Base-by-base conservation (phyloP, 2,797 vertebrate species). In the Dendrocincla fuliginosa region DNA sequence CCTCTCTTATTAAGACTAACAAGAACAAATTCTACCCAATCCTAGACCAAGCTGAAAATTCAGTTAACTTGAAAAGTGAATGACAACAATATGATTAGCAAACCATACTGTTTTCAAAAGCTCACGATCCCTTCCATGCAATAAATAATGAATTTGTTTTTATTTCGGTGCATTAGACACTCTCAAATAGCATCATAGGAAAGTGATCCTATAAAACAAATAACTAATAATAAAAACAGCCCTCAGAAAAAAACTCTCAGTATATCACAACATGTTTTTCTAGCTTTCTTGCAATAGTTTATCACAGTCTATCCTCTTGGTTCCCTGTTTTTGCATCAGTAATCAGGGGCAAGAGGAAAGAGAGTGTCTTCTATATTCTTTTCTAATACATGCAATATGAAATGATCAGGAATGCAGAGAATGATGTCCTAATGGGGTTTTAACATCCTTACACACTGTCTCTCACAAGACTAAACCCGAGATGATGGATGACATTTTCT, bases 21-120 rank as follows among this genome's bases (percentile, higher is more conserved):
- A 17, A 96, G 90, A 95, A 96, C n/a, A 96, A 95, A 97, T 90
- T 94, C 63, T 84, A 91, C 84, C 33, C 78, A 87, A 90, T 92
- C 50, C 81, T 30, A 83, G 65, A 93, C 28, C 86, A 95, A 95
- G 65, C 74, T 49, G 84, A 97, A 97, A 96, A 96, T 90, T 92
- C 91, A 94, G 93, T 98, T 97, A 97, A 84, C 89, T 93, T 91
- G 91, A 96, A 90, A 97, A 76, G 61, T 92, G 42, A 91, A 64
- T 32, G 60, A 84, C 89, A 95, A 63, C 69, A 80, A 91, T 91
- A 60, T 68, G 94, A 97, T 97, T 96, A 96, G 56, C 57, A 94
- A 97, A 68, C 17, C 55, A 55, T 57, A 71, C 28, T 82, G 37
- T 27, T 96, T 97, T 50, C 75, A 95, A 96, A 93, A 92, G n/a